A percentile compares a stretch with the other conserved stretches of the same genome.
These are phyloP conservation scores for Eristalis tenax DNA, from an alignment of 2,888 invertebrate genomes.

Conservation along the genomic window DNA sequence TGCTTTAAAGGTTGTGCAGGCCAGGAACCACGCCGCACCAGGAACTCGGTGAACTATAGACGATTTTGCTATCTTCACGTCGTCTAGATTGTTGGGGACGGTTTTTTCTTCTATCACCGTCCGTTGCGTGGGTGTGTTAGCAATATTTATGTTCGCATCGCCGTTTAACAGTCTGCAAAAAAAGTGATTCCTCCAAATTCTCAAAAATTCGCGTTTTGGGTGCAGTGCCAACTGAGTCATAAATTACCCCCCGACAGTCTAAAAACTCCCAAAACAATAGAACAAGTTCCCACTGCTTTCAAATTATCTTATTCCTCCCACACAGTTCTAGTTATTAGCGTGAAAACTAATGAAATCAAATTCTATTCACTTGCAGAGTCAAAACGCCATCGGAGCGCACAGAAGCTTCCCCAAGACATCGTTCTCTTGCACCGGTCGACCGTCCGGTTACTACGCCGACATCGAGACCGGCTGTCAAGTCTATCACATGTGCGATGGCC, in stretches of 20 bases:
- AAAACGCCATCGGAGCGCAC: constrained; percentile 77
- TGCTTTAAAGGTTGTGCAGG: no score
- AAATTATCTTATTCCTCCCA: background rate
- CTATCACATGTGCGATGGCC: constrained; percentile 91
- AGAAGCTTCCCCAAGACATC: constrained; percentile 81
- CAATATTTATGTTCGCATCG: no score
- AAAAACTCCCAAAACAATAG: background rate
- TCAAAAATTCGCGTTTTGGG: no score
- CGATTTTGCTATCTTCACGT: no score
- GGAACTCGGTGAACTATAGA: no score
- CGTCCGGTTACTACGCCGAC: constrained; percentile 89
- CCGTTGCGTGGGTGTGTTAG: no score
- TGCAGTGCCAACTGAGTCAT: background rate
- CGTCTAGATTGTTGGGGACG: no score
- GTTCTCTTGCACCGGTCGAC: constrained; percentile 86
- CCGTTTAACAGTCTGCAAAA: no score
- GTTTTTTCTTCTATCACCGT: no score
- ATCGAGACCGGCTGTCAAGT: constrained; percentile 89
- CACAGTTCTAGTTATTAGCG: background rate
- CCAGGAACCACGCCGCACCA: no score
- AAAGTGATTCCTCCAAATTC: no score
- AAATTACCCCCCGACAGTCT: background rate
- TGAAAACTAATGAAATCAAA: background rate
- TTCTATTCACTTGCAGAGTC: constrained; percentile 71
- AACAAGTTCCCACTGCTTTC: background rate